Base-by-base conservation (phyloP, 1,140 invertebrate species). In the Chironomus striatipennis region DNA sequence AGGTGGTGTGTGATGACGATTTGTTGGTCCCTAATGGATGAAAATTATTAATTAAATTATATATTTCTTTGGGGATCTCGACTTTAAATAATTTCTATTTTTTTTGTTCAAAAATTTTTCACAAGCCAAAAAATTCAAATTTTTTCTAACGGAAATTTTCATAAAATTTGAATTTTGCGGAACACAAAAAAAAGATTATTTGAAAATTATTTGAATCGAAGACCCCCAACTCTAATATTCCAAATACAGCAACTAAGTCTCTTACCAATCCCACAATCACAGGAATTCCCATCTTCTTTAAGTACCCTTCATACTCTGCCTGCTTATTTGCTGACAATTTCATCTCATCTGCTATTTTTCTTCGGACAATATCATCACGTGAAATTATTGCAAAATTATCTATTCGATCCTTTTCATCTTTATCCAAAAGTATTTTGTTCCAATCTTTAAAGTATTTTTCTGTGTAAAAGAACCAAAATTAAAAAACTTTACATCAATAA, bases 231-330 rank as follows among this genome's bases (percentile, higher is more conserved):
- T n/a, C n/a, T n/a, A n/a, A n/a, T n/a, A n/a, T 57, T 57, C n/a
- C 4, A 1, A 15, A 12, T 0, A 57, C 47, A 34, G 24, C 24
- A 34, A 34, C 5, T 5, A 34, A 34, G 24, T 34, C 24, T 34
- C 24, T 5, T 15, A 57, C 47, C 17, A 82, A 78, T 17, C 80
- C 80, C 0, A 80, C 78, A 43, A 82, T 78, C 7, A 77, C 75
- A 5, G 81, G 80, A 7, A 82, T 78, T 0, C 81, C 81, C 73
- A 82, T 81, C 24, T 81, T 77, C 57, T 82, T 80, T 7, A 82
- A 73, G 43, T 82, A 80, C 75, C 79, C 79, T 74, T 82, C 81
- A 72, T 82, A 82, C 47, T 82, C 80, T 0, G 79, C 75, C 73
- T 82, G 81, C 0, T 79, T 77, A 42, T 82, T 79, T 0, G 80